Conservation (phyloP, 2,113 vertebrate species). For the Gorsachius goisagi region DNA sequence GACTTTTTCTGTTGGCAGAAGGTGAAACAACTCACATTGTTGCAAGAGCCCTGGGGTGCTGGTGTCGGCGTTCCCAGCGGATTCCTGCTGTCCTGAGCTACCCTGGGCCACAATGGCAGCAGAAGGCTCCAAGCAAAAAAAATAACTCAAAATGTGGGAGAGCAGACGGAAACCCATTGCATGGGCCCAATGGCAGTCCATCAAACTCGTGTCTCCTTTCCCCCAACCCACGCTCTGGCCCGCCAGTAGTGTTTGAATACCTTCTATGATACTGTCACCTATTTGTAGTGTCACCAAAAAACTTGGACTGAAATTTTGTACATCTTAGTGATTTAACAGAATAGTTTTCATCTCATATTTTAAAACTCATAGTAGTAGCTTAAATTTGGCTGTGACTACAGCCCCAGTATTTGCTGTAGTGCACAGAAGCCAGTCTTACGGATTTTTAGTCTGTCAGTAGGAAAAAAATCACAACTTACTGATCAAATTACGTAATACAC, state of each 20-base stretch:
- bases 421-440: not conserved
- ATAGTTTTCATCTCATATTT: not conserved
- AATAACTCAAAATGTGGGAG: not conserved
- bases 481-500: not conserved
- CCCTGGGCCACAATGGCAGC: not conserved
- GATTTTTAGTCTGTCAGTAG: not conserved
- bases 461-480: not conserved
- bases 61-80: not conserved
- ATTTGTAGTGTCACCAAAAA: not conserved
- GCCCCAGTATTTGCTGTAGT: not conserved
- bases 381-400: not conserved
- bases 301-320: not conserved
- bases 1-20: not conserved
- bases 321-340: not conserved
- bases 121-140: not conserved
- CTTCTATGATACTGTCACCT: not conserved
- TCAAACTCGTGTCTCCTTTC: not conserved
- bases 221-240: not conserved
- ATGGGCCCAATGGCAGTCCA: not conserved
- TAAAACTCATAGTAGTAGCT: not conserved
- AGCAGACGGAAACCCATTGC: not conserved
- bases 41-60: not conserved
- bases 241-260: not conserved
- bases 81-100: not conserved
- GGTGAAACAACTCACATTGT: not conserved